Evolutionary conservation across 2,797 vertebrate species (phyloP).

Genomic region (Crypturellus tataupa): DNA sequence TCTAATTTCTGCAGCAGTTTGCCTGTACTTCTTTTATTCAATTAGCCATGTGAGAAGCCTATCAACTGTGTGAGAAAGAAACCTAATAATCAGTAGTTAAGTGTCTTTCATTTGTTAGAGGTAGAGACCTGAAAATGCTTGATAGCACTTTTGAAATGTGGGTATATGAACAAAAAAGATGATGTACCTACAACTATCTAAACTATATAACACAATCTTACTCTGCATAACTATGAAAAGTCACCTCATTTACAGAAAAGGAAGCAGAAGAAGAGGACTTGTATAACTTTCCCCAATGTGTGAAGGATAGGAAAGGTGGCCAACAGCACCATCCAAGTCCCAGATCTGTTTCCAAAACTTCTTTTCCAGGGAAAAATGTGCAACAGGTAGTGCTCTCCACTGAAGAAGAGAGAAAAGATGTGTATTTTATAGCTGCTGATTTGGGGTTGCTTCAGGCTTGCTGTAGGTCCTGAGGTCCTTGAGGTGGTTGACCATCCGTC

Average conservation of each 20-base stretch:
- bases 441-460: neutral
- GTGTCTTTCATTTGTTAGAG: neutral
- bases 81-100: neutral
- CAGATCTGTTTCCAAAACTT: neutral
- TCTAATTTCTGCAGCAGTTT: slow-evolving; percentile 2
- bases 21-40: neutral
- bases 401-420: neutral
- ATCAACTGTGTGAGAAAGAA: neutral
- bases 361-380: neutral
- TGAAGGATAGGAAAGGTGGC: neutral
- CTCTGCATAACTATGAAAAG: neutral
- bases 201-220: neutral
- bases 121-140: neutral
- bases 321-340: neutral
- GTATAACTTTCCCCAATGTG: neutral
- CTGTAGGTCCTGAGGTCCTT: neutral
- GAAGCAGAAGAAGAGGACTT: neutral
- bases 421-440: neutral
- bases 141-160: neutral
- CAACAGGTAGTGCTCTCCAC: neutral
- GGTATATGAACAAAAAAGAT: neutral
- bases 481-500: neutral
- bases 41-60: neutral
- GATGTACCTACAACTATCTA: neutral
- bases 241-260: neutral